Evolutionary conservation across 2,888 invertebrate genomes (phyloP), one percentile per base, ranked within the genome.

Genomic region (Linnaemya vulpina): DNA sequence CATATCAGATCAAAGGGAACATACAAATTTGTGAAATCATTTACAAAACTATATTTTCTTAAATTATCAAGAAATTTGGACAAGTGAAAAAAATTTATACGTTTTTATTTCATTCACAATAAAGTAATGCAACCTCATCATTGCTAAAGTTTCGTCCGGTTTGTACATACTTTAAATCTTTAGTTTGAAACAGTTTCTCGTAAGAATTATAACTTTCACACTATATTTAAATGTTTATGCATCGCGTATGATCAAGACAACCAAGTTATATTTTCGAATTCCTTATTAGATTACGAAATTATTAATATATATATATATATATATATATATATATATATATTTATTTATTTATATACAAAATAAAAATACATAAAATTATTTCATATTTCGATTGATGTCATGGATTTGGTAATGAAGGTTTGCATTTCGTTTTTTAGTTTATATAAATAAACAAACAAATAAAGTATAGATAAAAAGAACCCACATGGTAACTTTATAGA

Each of bases 331-430:
- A n/a, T n/a, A n/a, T n/a, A n/a, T 35, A 30, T 15, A 13, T 13
- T 15, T 49, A n/a, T 20, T 53, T 55, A 51, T 30, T 51, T 22
- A 51, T 53, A 25, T 10, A 35, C 11, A 22, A 53, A 78, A 78
- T n/a, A 53, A 11, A 68, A 62, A 51, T 51, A 49, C 10, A 73
- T 9, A 17, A 49, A 65, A 25, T 76, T 38, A 65, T 49, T 35
- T 46, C 30, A 40, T 75, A 62, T 38, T 15, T 71, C 49, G 65
- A 70, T 51, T 58, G 76, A 20, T 82, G 58, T 82, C 82, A 82
- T 82, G 71, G 76, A 82, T 82, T 82, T 77, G 30, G 43, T 43
- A 77, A 65, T 71, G 60, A 77, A 38, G 25, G 63, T 62, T 71
- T 68, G 8, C n/a, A 46, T 65, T 20, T 25, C 25, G n/a, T 60